phyloP scores from a whole-genome alignment of 1,140 invertebrate species.

The Meloidogyne exigua region DNA sequence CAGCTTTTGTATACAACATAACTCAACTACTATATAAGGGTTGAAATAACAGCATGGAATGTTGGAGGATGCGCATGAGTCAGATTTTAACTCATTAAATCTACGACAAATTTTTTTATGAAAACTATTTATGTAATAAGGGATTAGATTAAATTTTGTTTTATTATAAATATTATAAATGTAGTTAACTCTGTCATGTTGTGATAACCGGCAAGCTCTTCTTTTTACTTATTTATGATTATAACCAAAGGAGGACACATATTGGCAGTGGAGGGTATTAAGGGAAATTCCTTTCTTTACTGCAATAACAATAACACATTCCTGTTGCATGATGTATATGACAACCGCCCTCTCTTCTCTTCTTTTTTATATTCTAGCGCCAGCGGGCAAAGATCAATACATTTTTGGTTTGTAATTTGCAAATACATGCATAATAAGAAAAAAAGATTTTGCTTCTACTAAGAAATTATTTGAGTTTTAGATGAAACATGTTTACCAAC shows the following conservation, averaged over 20 bases:
- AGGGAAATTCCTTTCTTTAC: neutral
- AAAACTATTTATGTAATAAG: too few species aligned
- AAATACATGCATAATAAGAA: neutral
- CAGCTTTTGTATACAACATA: neutral
- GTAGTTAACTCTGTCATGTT: neutral
- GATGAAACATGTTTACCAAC: too few species aligned
- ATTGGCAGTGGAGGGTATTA: neutral
- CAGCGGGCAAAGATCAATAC: neutral
- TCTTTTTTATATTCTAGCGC: neutral
- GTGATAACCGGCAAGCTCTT: neutral
- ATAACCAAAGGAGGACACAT: neutral
- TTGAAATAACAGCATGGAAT: neutral
- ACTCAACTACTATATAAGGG: neutral
- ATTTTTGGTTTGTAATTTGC: neutral
- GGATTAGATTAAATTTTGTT: neutral
- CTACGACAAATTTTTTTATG: too few species aligned
- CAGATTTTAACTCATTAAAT: neutral
- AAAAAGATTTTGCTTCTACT: too few species aligned
- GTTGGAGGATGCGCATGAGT: neutral
- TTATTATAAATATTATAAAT: neutral
- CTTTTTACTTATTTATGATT: neutral
- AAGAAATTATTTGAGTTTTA: too few species aligned
- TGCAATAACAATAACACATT: constrained; percentile 2
- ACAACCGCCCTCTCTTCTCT: neutral
- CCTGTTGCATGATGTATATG: neutral